Base-by-base conservation (phyloP, 2,888 invertebrate genomes). In the Brenthis hecate region DNA sequence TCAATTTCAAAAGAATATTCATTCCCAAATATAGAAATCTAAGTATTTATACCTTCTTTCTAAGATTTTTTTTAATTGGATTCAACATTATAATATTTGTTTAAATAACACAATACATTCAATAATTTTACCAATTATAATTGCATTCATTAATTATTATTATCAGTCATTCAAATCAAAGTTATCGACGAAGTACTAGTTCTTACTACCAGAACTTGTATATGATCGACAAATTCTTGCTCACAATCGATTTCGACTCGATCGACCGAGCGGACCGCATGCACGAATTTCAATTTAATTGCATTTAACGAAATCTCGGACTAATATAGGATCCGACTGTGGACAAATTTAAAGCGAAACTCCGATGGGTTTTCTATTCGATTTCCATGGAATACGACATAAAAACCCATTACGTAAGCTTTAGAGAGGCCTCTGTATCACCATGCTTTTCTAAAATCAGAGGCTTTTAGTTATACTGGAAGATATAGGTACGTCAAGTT, bases 221-320 rank as follows among this genome's bases (percentile, higher is more conserved):
- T 36, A 36, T 36, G 36, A 36, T 43, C 36, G 11, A 43, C 36
- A 43, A 43, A 43, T 8, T 43, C 51, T 78, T 79, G 80, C 78
- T 80, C 80, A 83, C 77, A 80, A 81, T 81, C 81, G 81, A 79
- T 81, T 83, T 85, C 85, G 81, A 84, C 85, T 85, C 81, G 68
- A 71, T 54, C 81, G 83, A 85, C 84, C 80, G 78, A 16, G 23
- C 55, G 48, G 77, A 80, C 80, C 76, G 74, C 70, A 78, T 77
- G 76, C 75, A 80, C 81, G 87, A 86, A 89, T 87, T 89, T 84
- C 87, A 87, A 88, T 91, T 89, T 88, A 89, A 89, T 86, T 86
- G 88, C 88, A 87, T 89, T 88, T 86, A 88, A 86, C 86, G 86
- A 88, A 89, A 90, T 89, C 89, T 88, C 87, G 85, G 80, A 81